Base-by-base conservation (phyloP, 1,140 invertebrate species). In the Procambarus clarkii region DNA sequence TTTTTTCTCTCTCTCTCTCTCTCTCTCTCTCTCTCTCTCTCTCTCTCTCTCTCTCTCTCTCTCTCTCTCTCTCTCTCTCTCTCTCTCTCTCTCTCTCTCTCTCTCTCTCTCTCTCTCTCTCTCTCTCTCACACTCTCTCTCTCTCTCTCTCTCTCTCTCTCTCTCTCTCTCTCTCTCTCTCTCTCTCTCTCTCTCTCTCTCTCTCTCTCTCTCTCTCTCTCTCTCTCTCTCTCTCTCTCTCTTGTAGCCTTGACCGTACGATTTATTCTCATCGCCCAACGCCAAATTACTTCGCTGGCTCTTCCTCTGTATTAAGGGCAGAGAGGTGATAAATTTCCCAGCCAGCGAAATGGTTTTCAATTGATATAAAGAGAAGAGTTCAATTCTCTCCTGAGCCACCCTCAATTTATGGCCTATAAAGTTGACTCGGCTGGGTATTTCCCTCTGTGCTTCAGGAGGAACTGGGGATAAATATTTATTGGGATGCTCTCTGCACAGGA, bases 331-430 rank as follows among this genome's bases (percentile, higher is more conserved):
- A 86, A 86, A 86, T 86, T 77, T 86, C 48, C 71, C 21, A 77
- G 69, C 69, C 83, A 54, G 64, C 74, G 83, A 74, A 86, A 86
- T 86, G 83, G 83, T 71, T 86, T 86, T 86, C 83, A 86, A 86
- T 86, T 86, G 83, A 86, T 86, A 86, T 86, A 76, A 86, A 86
- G 83, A 86, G 83, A 86, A 86, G 83, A 77, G 34, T 86, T 77
- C 83, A 86, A 86, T 86, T 86, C 83, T 77, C 8, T 74, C 71
- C 71, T 86, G 83, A 74, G 64, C 71, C 83, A 50, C 58, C 24
- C 44, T 64, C 69, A 74, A 86, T 86, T 77, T 77, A 74, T 86
- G 83, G 83, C 69, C 83, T 86, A 77, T 86, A 74, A 76, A 74
- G 45, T 24, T 46, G 60, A 77, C 48, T 74, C 34, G n/a, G n/a